A percentile compares a stretch with the other conserved stretches of the same genome.
These are phyloP conservation scores for Actinernus sp. DNA, from an alignment of 92 coral and sea anemone species.

Conservation along the genomic window DNA sequence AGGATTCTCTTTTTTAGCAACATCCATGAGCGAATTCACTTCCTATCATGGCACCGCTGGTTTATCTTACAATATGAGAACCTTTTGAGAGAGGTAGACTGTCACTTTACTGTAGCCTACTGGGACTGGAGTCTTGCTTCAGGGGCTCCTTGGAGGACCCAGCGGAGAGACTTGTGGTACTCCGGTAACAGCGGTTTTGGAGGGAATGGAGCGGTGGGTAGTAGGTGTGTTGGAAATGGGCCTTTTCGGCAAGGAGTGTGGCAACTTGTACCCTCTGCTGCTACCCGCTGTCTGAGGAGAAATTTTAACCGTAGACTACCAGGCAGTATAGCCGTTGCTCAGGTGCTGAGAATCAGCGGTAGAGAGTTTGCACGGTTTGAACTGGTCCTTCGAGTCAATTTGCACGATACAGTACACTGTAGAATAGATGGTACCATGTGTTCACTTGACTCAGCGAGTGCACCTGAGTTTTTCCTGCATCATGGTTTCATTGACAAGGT, in stretches of 20 bases:
- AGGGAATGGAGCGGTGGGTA: constrained; percentile 17
- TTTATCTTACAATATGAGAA: constrained; percentile 60
- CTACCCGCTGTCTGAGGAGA: constrained; percentile 50
- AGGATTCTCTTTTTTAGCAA: constrained; percentile 24
- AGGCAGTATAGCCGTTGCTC: constrained; percentile 55
- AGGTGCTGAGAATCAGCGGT: constrained; percentile 13
- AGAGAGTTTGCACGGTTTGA: constrained; percentile 40
- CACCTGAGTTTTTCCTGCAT: constrained; percentile 79
- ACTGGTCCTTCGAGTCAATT: constrained; percentile 35
- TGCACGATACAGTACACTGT: constrained; percentile 66
- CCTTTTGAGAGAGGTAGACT: constrained; percentile 50
- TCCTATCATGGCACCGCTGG: constrained; percentile 76
- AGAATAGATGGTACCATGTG: constrained; percentile 77
- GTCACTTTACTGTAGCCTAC: constrained; percentile 56
- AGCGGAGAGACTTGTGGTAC: constrained; percentile 23
- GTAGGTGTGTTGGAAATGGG: constrained; percentile 30
- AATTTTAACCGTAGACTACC: constrained; percentile 59
- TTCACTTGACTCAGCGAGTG: constrained; percentile 52
- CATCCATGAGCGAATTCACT: constrained; percentile 25
- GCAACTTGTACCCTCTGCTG: constrained; percentile 48
- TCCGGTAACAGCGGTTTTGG: constrained; percentile 47
- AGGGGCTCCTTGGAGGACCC: constrained; percentile 27
- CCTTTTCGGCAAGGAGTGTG: constrained; percentile 33
- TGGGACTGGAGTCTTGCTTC: constrained; percentile 74
- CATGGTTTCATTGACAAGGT: constrained; percentile 77